Conservation (phyloP, 2,888 invertebrate species). For the Phlogophora meticulosa region DNA sequence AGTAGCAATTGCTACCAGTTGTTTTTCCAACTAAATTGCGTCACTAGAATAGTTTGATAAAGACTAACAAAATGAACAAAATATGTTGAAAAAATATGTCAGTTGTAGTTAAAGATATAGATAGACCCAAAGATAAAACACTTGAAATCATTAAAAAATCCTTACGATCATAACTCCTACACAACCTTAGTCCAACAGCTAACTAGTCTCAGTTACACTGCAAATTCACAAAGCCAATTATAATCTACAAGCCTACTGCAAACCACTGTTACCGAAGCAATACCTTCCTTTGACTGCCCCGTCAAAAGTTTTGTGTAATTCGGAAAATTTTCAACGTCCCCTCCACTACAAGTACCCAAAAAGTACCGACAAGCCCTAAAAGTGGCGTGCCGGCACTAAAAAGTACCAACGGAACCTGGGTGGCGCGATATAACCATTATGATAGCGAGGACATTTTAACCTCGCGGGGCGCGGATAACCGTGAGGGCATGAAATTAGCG, state of each 20-base stretch:
- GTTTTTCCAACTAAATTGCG: too few species aligned
- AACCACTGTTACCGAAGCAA: slow-evolving; percentile 72
- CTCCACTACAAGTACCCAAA: slow-evolving; percentile 32
- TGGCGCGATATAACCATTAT: slow-evolving; percentile 81
- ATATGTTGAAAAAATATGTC: too few species aligned
- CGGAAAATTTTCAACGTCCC: slow-evolving; percentile 54
- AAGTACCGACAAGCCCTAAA: slow-evolving; percentile 58
- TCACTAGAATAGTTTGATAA: too few species aligned
- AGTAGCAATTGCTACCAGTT: neutral
- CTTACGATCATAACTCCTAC: neutral
- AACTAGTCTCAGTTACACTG: slow-evolving; percentile 16
- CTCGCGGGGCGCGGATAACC: slow-evolving; percentile 70
- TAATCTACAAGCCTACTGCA: slow-evolving; percentile 56
- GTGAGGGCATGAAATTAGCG: slow-evolving; percentile 71
- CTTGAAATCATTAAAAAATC: neutral
- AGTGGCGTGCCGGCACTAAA: slow-evolving; percentile 61
- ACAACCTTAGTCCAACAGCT: neutral
- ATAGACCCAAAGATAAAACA: neutral
- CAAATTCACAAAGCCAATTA: slow-evolving; percentile 40
- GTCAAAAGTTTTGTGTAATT: slow-evolving; percentile 59
- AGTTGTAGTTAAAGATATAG: too few species aligned
- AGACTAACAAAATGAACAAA: too few species aligned
- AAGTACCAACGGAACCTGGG: slow-evolving; percentile 72
- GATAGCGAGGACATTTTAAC: slow-evolving; percentile 81
- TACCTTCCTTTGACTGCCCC: slow-evolving; percentile 62